These are phyloP conservation scores for Sarcophaga bullata DNA, from an alignment of 1,140 invertebrate species.

Conservation along the genomic window DNA sequence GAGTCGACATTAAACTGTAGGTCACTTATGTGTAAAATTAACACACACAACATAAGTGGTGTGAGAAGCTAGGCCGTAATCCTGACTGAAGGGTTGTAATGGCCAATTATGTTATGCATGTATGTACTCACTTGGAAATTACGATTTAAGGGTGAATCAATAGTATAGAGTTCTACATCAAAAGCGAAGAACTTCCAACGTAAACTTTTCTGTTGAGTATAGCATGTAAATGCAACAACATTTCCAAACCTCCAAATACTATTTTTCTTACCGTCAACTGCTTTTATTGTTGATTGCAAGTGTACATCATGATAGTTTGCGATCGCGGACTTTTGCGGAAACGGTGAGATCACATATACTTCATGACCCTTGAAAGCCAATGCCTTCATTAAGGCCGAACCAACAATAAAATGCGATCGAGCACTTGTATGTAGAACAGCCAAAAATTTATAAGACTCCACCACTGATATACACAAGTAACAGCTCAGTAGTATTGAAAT, in stretches of 20 bases:
- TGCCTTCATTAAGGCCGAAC: conserved; percentile 68
- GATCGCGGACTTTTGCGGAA: conserved; percentile 65
- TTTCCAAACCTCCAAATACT: not conserved
- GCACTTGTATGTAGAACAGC: conserved; percentile 67
- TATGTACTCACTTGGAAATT: not conserved
- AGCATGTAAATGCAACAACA: no score
- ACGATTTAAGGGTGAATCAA: not conserved
- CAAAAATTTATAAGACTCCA: conserved; percentile 55
- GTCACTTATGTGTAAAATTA: no score
- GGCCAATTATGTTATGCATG: not conserved
- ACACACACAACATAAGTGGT: no score
- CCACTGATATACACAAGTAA: no score
- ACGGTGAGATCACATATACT: conserved; percentile 69
- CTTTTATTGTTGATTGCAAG: conserved; percentile 44
- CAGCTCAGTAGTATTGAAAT: no score
- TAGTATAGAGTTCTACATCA: not conserved
- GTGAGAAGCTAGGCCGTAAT: no score
- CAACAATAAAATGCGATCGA: conserved; percentile 71
- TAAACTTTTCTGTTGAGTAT: no score
- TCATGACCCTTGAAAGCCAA: conserved; percentile 70
- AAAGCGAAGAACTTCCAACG: not conserved
- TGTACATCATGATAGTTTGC: conserved; percentile 69
- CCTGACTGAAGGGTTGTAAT: no score
- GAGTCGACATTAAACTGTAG: no score
- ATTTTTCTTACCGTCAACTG: conserved; percentile 46